These are phyloP conservation scores for Sesia apiformis DNA, from an alignment of 2,888 invertebrate species.

Conservation along the genomic window DNA sequence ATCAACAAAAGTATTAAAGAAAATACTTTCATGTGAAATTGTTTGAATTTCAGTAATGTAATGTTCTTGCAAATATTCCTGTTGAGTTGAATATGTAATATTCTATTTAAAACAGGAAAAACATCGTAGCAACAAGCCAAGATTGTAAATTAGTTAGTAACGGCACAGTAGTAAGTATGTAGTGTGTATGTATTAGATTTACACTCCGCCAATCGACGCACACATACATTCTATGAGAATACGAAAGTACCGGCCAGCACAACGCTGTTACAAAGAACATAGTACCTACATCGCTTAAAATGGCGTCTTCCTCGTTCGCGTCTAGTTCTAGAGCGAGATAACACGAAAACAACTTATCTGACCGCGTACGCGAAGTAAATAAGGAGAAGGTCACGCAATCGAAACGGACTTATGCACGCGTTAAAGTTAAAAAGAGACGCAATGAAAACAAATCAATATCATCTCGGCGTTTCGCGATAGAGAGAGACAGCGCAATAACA, in stretches of 20 bases:
- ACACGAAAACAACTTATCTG: constrained; percentile 66
- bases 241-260: neutral
- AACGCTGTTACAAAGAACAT: constrained; percentile 6
- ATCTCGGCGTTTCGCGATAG: constrained; percentile 56
- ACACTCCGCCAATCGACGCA: neutral
- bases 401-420: constrained; percentile 47
- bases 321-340: constrained; percentile 58
- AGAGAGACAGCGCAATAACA: constrained; percentile 68
- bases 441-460: constrained; percentile 75
- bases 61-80: too few relatives aligned
- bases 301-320: constrained; percentile 45
- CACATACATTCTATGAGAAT: neutral
- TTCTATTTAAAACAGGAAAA: neutral
- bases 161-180: neutral
- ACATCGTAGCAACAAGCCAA: neutral
- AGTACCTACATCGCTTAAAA: constrained; percentile 11
- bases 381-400: constrained; percentile 60
- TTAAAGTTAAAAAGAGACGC: constrained; percentile 61
- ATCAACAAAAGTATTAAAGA: too few relatives aligned
- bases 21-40: too few relatives aligned
- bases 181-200: neutral
- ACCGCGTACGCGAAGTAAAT: constrained; percentile 53
- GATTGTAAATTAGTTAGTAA: neutral
- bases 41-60: too few relatives aligned
- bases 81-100: too few relatives aligned